Evolutionary conservation across 2,113 vertebrate species (phyloP), one percentile per base, ranked within the genome.

Genomic region (Calyptomena viridis): DNA sequence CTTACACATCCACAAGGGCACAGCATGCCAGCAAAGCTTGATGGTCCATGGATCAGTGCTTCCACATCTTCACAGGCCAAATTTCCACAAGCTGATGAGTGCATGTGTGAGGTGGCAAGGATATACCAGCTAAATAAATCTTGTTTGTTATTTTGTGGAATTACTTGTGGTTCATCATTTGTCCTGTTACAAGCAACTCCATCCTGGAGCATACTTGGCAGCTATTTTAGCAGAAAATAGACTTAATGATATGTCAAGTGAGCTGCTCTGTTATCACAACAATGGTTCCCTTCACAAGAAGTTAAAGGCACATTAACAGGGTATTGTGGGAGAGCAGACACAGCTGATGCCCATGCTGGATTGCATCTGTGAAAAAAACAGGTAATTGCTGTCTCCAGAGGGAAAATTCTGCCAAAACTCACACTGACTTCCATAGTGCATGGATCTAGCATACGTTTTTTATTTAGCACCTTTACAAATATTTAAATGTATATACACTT

Each of bases 301-400:
- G 49, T 84, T 82, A 73, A 82, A 90, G 62, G 44, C 31, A 87
- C 25, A 69, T 89, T 95, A 86, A 44, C 37, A 31, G 44, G 15
- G 47, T 67, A 22, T 44, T 84, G 33, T 72, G 92, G 85, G 53
- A 84, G 75, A 64, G 39, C 66, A 93, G 63, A 35, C 53, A 73
- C 93, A 93, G 93, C 73, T 92, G 94, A 90, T 95, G 83, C 60
- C 62, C 80, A n/a, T 35, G 40, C 23, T 72, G 44, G 75, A 71
- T 8, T 78, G 33, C 47, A 49, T 78, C 55, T 60, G 39, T 68
- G 85, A 30, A 79, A 89, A 81, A 87, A 87, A 28, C 25, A 88
- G 87, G 78, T 78, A 93, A 72, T 55, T 78, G 31, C 24, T 62
- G 12, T 90, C 88, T 93, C 92, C 33, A 64, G 85, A 77, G 76